A percentile compares a stretch with the other conserved stretches of the same genome.
Evolutionary conservation across 2,797 vertebrate species (phyloP).

Genomic region (Chaenodraco wilsoni): DNA sequence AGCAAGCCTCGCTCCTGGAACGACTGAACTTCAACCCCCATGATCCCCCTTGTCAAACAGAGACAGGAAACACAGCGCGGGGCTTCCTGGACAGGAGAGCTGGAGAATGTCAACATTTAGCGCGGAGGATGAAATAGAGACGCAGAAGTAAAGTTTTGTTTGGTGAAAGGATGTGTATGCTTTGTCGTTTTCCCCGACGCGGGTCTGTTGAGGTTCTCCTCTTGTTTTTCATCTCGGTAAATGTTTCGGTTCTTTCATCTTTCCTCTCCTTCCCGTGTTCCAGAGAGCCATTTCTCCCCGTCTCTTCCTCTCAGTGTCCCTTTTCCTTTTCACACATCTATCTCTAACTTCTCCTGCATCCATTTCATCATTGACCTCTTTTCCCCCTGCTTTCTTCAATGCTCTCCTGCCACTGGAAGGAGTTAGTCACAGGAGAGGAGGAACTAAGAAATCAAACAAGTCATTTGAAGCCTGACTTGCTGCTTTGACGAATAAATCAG

Average conservation of each 20-base stretch:
- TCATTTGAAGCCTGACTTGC: slow-evolving; percentile 61
- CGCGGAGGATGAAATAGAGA: slow-evolving; percentile 48
- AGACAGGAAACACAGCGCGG: slow-evolving; percentile 66
- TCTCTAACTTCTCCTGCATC: slow-evolving; percentile 42
- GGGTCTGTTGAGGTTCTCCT: slow-evolving; percentile 28
- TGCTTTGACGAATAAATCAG: slow-evolving; percentile 53
- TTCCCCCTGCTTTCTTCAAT: slow-evolving; percentile 33
- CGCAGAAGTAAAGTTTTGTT: slow-evolving; percentile 58
- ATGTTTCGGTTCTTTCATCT: slow-evolving; percentile 64
- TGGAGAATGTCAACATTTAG: slow-evolving; percentile 75
- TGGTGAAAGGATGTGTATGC: slow-evolving; percentile 60
- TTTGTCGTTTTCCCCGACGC: slow-evolving; percentile 49
- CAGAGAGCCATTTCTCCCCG: slow-evolving; percentile 28
- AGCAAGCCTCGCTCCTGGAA: slow-evolving; percentile 58
- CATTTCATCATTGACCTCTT: slow-evolving; percentile 51
- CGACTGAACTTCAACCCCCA: slow-evolving; percentile 75
- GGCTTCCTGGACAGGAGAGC: slow-evolving; percentile 69
- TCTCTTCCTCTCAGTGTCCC: slow-evolving; percentile 48
- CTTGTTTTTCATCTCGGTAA: slow-evolving; percentile 39
- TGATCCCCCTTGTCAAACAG: slow-evolving; percentile 75
- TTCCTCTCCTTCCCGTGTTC: slow-evolving; percentile 38
- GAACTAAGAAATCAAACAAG: slow-evolving; percentile 61
- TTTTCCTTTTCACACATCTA: slow-evolving; percentile 40
- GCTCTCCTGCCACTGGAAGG: slow-evolving; percentile 43
- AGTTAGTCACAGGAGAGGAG: slow-evolving; percentile 42